Evolutionary conservation across 2,113 vertebrate species (phyloP).

Genomic region (Cyprinodon variegatus): DNA sequence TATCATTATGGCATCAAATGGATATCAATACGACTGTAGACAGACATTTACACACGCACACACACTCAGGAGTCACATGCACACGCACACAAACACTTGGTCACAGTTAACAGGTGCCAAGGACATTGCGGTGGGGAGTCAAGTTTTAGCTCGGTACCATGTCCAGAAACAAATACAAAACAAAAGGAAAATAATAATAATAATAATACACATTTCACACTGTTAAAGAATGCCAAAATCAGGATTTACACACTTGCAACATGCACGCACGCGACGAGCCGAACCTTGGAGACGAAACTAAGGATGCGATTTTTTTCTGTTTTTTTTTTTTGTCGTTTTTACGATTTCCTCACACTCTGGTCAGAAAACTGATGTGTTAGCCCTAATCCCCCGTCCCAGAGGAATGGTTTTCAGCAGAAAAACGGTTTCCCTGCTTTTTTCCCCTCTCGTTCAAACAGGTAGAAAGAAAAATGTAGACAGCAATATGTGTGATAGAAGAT

Average conservation of each 20-base stretch:
- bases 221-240: slow-evolving; percentile 69
- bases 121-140: slow-evolving; percentile 70
- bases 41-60: slow-evolving; percentile 34
- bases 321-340: background rate
- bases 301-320: slow-evolving; percentile 47
- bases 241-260: slow-evolving; percentile 57
- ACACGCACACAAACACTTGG: slow-evolving; percentile 47
- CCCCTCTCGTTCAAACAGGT: slow-evolving; percentile 29
- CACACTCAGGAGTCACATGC: slow-evolving; percentile 24
- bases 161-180: slow-evolving; percentile 71
- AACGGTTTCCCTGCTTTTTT: slow-evolving; percentile 4
- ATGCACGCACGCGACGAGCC: slow-evolving; percentile 18
- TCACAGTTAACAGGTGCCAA: slow-evolving; percentile 77
- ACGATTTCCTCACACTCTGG: slow-evolving; percentile 41
- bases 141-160: slow-evolving; percentile 76
- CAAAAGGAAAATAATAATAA: slow-evolving; percentile 61
- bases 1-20: slow-evolving; percentile 82
- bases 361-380: slow-evolving; percentile 64
- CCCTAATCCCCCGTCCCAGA: slow-evolving; percentile 68
- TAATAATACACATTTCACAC: slow-evolving; percentile 57
- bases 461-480: slow-evolving; percentile 51
- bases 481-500: slow-evolving; percentile 53
- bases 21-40: slow-evolving; percentile 76
- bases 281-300: slow-evolving; percentile 52
- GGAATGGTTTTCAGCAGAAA: slow-evolving; percentile 60